Percentiles rank a stretch among this genome's conserved stretches.
phyloP scores from a whole-genome alignment of 2,888 invertebrate genomes.

The Temnothorax ravouxi region DNA sequence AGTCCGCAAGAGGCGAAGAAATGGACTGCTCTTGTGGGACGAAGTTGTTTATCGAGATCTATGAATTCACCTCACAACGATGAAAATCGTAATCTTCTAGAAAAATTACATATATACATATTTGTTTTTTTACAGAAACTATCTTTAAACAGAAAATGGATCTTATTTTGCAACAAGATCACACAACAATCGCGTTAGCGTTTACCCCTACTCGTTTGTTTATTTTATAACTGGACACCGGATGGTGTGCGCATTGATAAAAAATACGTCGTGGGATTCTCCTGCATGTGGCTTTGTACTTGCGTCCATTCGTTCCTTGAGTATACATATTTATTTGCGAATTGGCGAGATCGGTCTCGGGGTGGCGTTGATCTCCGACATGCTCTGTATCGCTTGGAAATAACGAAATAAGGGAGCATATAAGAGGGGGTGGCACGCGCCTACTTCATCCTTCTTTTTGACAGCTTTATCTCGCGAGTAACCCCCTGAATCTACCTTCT shows the following conservation, averaged over 20 bases:
- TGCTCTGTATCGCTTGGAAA: constrained; percentile 28
- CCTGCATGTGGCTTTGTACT: neutral
- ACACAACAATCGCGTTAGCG: neutral
- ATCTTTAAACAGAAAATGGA: neutral
- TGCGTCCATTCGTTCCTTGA: neutral
- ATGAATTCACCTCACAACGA: neutral
- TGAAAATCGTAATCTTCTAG: neutral
- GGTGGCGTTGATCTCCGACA: constrained; percentile 25
- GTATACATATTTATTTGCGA: constrained; percentile 17
- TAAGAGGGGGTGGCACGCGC: constrained; percentile 75
- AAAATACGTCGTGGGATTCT: neutral
- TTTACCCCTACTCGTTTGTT: neutral
- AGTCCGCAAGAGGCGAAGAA: neutral
- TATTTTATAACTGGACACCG: neutral
- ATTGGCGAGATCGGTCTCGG: constrained; percentile 16
- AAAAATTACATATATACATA: neutral
- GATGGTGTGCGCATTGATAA: neutral
- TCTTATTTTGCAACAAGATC: neutral
- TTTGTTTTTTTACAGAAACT: neutral
- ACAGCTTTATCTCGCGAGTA: constrained; percentile 84
- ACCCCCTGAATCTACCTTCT: constrained; percentile 77
- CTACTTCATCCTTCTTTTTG: constrained; percentile 82
- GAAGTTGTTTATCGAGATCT: neutral
- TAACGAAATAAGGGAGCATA: constrained; percentile 32
- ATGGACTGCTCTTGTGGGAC: neutral